Conservation (phyloP, 2,113 vertebrate species). For the Entelurus aequoreus region DNA sequence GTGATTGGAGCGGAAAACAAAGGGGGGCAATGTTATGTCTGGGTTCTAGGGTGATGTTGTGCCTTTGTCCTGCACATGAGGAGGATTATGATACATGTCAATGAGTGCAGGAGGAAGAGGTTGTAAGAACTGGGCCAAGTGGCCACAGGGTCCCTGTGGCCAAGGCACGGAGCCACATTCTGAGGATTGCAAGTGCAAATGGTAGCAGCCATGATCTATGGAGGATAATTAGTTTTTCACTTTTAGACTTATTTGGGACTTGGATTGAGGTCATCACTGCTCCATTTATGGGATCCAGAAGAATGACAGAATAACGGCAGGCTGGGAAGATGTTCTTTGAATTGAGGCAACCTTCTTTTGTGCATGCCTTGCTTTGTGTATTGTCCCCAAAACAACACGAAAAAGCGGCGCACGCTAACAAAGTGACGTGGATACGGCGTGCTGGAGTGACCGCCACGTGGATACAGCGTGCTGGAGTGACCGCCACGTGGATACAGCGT, state of each 20-base stretch:
- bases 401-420: slow-evolving; percentile 6
- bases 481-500: too few relatives aligned
- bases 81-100: slow-evolving; percentile 16
- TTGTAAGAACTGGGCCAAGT: slow-evolving; percentile 52
- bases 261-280: slow-evolving; percentile 50
- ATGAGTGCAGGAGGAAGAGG: slow-evolving; percentile 29
- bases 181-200: slow-evolving; percentile 38
- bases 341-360: not conserved
- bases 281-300: slow-evolving; percentile 40
- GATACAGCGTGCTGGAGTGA: too few relatives aligned
- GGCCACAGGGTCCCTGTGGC: slow-evolving; percentile 45
- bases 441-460: too few relatives aligned
- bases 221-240: slow-evolving; percentile 64
- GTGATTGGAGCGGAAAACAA: not conserved
- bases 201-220: slow-evolving; percentile 31
- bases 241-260: slow-evolving; percentile 63
- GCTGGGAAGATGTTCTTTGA: not conserved
- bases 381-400: slow-evolving; percentile 13
- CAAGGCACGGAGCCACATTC: slow-evolving; percentile 49
- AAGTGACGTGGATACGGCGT: too few relatives aligned
- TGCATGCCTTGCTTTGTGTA: not conserved
- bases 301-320: not conserved
- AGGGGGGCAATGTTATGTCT: not conserved
- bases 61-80: not conserved
- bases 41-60: not conserved